Evolutionary conservation across 2,797 vertebrate genomes (phyloP).

Genomic region (Paramormyrops hopkinsi): DNA sequence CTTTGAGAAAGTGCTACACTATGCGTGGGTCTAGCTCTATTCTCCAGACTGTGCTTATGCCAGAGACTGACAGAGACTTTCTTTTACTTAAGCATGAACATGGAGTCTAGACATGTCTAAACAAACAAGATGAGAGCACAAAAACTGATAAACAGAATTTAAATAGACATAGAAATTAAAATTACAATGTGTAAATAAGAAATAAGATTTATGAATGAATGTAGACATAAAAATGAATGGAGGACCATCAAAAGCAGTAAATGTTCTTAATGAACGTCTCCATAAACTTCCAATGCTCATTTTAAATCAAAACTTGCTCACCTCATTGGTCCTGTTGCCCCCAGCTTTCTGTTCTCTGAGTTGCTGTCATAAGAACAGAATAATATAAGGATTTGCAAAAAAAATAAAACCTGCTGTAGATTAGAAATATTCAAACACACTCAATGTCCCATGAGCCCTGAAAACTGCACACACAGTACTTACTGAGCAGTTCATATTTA

Average conservation of each 20-base stretch:
- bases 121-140: background rate
- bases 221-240: background rate
- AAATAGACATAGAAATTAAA: background rate
- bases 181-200: background rate
- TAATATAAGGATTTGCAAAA: background rate
- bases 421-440: background rate
- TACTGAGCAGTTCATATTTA: background rate
- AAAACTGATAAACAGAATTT: background rate
- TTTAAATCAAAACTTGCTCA: constrained; percentile 45
- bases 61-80: background rate
- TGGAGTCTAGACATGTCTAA: background rate
- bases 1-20: background rate
- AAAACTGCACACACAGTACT: background rate
- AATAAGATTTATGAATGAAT: background rate
- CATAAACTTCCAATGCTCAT: constrained; percentile 38
- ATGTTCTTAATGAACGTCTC: constrained; percentile 27
- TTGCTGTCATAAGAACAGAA: constrained; percentile 64
- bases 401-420: background rate
- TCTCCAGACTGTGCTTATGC: background rate
- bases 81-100: background rate
- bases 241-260: background rate
- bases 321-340: constrained; percentile 84
- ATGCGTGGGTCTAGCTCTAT: background rate
- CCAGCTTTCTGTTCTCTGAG: constrained; percentile 90
- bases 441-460: background rate